These are phyloP conservation scores for Smutsia temminckii DNA, from an alignment of 2,797 vertebrate species.

Conservation along the genomic window DNA sequence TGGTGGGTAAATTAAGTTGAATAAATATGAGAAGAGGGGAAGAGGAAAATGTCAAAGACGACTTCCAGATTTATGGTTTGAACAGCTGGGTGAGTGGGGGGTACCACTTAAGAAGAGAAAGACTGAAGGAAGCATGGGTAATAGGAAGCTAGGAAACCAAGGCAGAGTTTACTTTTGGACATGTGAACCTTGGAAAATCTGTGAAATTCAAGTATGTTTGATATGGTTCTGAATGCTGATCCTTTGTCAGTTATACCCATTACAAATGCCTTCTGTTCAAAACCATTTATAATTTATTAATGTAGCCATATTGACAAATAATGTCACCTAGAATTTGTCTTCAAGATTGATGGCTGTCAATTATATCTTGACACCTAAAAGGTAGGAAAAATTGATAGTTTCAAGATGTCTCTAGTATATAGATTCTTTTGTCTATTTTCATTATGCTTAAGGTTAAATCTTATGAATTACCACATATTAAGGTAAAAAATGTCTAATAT, in stretches of 20 bases:
- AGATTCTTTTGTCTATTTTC: not conserved
- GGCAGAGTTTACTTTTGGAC: not conserved
- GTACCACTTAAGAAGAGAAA: not conserved
- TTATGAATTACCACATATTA: not conserved
- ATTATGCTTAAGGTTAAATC: constrained; percentile 12
- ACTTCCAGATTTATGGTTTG: not conserved
- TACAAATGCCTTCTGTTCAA: not conserved
- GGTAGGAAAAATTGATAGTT: not conserved
- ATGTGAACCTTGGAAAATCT: not conserved
- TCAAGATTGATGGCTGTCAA: constrained; percentile 41
- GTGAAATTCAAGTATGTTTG: not conserved
- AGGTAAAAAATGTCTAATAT: not conserved
- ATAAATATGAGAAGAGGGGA: not conserved
- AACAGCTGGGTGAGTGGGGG: not conserved
- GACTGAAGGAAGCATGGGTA: not conserved
- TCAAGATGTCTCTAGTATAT: not conserved
- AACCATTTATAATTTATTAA: constrained; percentile 47
- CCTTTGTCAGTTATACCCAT: not conserved
- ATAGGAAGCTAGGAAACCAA: not conserved
- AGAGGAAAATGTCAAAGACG: not conserved
- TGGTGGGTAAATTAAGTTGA: not conserved
- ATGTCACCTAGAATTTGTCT: constrained; percentile 27
- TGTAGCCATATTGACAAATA: constrained; percentile 4
- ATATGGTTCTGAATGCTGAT: not conserved
- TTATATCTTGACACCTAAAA: constrained; percentile 46